These are phyloP conservation scores for Epinephelus lanceolatus DNA, from an alignment of 2,113 vertebrate genomes.

Conservation along the genomic window DNA sequence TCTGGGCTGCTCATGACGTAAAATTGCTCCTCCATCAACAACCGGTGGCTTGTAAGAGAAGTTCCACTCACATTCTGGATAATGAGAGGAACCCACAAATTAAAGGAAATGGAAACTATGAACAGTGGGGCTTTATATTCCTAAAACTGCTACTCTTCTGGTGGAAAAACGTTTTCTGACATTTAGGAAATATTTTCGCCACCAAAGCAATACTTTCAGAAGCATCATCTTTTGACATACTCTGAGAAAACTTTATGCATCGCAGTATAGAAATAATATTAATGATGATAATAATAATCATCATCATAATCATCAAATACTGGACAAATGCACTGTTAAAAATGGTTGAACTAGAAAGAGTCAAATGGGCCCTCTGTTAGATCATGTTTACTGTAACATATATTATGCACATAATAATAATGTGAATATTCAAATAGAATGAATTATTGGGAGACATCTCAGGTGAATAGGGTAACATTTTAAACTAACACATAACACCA, in stretches of 20 bases:
- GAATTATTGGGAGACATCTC: no score
- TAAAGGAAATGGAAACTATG: conserved; percentile 5
- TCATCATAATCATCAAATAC: no score
- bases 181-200: neutral
- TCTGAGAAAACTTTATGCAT: neutral
- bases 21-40: conserved; percentile 27
- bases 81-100: neutral
- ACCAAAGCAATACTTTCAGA: neutral
- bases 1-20: neutral
- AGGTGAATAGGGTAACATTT: no score
- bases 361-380: no score
- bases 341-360: neutral
- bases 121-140: neutral
- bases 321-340: neutral
- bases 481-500: no score
- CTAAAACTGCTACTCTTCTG: neutral
- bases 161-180: neutral
- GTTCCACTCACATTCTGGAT: neutral
- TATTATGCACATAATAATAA: no score
- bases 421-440: no score
- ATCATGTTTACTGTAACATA: neutral
- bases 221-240: neutral
- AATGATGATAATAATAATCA: neutral
- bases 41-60: conserved; percentile 1
- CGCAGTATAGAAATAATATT: neutral